Evolutionary conservation across 2,888 invertebrate genomes (phyloP).

Genomic region (Scrobipalpa atriplicella): DNA sequence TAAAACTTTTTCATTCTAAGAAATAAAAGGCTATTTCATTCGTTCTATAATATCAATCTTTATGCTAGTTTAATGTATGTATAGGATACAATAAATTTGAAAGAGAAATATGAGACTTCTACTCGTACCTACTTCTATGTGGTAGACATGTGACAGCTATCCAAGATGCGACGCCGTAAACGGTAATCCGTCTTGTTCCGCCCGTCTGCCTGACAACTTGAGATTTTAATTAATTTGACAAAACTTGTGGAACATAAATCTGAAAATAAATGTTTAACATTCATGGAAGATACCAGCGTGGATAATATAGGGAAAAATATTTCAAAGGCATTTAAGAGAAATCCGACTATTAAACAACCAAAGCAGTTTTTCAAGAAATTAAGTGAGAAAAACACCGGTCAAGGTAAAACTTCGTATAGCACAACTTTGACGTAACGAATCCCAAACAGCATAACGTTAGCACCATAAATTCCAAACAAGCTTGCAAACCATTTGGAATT

Average conservation of each 20-base stretch:
- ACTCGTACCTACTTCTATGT: background rate
- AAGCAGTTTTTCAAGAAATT: too few species aligned
- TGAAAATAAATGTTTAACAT: slow-evolving; percentile 32
- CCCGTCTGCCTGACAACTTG: slow-evolving; percentile 42
- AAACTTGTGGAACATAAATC: slow-evolving; percentile 43
- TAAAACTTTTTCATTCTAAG: too few species aligned
- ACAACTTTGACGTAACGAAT: too few species aligned
- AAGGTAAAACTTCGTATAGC: background rate
- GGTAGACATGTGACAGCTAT: slow-evolving; percentile 15
- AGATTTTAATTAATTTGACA: slow-evolving; percentile 54
- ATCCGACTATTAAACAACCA: too few species aligned
- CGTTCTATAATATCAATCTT: too few species aligned
- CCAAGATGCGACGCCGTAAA: slow-evolving; percentile 11
- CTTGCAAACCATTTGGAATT: background rate
- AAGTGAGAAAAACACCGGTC: background rate
- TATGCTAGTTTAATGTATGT: too few species aligned
- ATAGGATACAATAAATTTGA: background rate
- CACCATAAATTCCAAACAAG: slow-evolving; percentile 2
- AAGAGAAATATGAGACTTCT: background rate
- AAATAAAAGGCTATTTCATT: too few species aligned
- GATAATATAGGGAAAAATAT: background rate
- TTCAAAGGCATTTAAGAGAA: too few species aligned
- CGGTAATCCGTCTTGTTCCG: slow-evolving; percentile 48
- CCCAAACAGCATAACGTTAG: background rate
- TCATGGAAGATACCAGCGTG: background rate